Evolutionary conservation across 2,797 vertebrate species (phyloP).

Genomic region (Sarcoramphus papa): DNA sequence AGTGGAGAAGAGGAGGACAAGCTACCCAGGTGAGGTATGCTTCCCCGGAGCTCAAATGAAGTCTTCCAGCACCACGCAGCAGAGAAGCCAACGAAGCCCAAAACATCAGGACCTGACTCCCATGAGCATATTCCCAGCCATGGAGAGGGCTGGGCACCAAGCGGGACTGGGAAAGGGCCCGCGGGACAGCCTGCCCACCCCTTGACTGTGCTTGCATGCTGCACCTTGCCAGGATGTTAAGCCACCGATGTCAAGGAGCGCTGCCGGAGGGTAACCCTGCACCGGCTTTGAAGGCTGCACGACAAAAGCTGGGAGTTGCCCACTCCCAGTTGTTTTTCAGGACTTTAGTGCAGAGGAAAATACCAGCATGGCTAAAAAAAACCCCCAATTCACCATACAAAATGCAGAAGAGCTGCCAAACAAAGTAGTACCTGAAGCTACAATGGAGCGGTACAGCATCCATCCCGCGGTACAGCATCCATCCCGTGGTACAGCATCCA

Average conservation of each 20-base stretch:
- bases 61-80: background rate
- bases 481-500: fast-evolving
- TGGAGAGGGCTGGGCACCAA: background rate
- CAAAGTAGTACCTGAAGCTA: background rate
- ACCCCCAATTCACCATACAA: background rate
- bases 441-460: fast-evolving
- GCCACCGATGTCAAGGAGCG: fast-evolving
- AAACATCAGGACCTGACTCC: background rate
- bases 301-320: background rate
- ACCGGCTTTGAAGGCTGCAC: background rate
- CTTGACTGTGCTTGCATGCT: fast-evolving
- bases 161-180: background rate
- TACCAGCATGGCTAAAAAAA: background rate
- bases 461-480: background rate
- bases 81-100: background rate
- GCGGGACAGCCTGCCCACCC: background rate
- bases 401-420: background rate
- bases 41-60: background rate
- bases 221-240: background rate
- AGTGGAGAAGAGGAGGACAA: background rate
- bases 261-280: background rate
- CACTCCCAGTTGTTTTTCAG: background rate
- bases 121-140: background rate
- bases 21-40: fast-evolving
- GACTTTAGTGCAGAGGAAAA: background rate